Percentiles rank a stretch among this genome's conserved stretches.
Evolutionary conservation across 2,888 invertebrate genomes (phyloP).

Genomic region (Drosophila setosimentum): DNA sequence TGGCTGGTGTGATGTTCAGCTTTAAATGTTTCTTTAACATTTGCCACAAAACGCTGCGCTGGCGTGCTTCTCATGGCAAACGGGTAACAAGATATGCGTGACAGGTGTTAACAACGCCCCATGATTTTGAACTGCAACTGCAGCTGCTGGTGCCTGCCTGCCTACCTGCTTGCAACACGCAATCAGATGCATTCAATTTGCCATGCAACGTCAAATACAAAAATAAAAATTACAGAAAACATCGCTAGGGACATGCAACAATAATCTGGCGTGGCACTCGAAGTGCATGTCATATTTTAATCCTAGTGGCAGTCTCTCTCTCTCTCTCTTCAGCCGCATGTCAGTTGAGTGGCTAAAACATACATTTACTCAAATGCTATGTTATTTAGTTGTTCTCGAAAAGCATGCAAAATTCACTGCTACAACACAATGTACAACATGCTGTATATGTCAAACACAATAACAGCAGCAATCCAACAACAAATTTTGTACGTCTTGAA

Average conservation of each 20-base stretch:
- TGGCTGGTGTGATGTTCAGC: background rate
- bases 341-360: conserved; percentile 24
- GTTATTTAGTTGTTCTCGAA: conserved; percentile 13
- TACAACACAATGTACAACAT: conserved; percentile 23
- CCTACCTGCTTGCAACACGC: conserved; percentile 27
- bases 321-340: conserved; percentile 6
- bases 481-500: conserved; percentile 24
- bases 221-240: conserved; percentile 13
- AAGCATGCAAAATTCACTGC: conserved; percentile 41
- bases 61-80: conserved; percentile 20
- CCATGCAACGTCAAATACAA: conserved; percentile 37
- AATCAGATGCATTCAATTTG: conserved; percentile 42
- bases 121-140: conserved; percentile 14
- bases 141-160: background rate
- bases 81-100: conserved; percentile 65
- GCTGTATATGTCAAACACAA: conserved; percentile 14
- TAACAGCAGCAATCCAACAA: background rate
- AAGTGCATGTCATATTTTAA: conserved; percentile 47
- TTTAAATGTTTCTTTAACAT: conserved; percentile 57
- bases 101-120: conserved; percentile 60
- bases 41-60: conserved; percentile 52
- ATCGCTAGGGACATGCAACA: background rate
- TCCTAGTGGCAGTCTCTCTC: conserved; percentile 21
- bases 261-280: conserved; percentile 45
- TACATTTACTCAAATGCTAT: conserved; percentile 18